Percentiles rank a stretch among this genome's conserved stretches.
Evolutionary conservation across 1,140 invertebrate species (phyloP).

Genomic region (Lordiphosa stackelbergi): DNA sequence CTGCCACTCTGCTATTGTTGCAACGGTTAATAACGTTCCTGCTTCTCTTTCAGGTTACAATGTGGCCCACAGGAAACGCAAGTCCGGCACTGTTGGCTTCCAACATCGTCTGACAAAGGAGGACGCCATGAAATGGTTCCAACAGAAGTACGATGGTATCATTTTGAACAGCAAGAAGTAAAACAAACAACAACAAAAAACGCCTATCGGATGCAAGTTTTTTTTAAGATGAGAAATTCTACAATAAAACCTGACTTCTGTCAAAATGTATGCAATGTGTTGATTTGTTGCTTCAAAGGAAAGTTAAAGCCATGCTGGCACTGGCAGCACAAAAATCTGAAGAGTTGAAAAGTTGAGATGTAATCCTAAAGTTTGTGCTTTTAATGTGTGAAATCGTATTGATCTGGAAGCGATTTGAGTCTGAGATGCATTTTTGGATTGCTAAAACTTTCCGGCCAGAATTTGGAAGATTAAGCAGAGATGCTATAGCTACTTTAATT

Average conservation of each 20-base stretch:
- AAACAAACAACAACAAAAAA: slow-evolving; percentile 3
- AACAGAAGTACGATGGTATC: slow-evolving; percentile 97
- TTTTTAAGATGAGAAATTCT: slow-evolving; percentile 64
- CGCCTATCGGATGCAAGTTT: slow-evolving; percentile 38
- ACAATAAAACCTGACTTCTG: slow-evolving; percentile 61
- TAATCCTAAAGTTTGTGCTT: too few relatives aligned
- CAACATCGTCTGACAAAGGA: slow-evolving; percentile 96
- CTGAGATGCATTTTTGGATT: too few relatives aligned
- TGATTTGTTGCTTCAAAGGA: slow-evolving; percentile 2
- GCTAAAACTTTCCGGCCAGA: too few relatives aligned
- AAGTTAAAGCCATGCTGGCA: neutral
- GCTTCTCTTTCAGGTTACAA: slow-evolving; percentile 86
- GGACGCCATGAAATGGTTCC: slow-evolving; percentile 99
- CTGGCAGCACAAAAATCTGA: too few relatives aligned
- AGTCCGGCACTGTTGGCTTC: slow-evolving; percentile 94
- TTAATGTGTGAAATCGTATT: too few relatives aligned
- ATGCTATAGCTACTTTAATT: too few relatives aligned
- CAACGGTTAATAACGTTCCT: neutral
- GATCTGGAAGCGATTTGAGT: too few relatives aligned
- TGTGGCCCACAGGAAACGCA: slow-evolving; percentile 94
- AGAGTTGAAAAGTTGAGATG: too few relatives aligned
- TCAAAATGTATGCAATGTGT: slow-evolving; percentile 38
- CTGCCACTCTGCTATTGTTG: neutral
- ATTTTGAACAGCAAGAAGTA: slow-evolving; percentile 87
- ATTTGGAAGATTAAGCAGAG: too few relatives aligned